A percentile compares a stretch with the other conserved stretches of the same genome.
These are phyloP conservation scores for Drosophila nasuta DNA, from an alignment of 1,140 invertebrate species.

Conservation along the genomic window DNA sequence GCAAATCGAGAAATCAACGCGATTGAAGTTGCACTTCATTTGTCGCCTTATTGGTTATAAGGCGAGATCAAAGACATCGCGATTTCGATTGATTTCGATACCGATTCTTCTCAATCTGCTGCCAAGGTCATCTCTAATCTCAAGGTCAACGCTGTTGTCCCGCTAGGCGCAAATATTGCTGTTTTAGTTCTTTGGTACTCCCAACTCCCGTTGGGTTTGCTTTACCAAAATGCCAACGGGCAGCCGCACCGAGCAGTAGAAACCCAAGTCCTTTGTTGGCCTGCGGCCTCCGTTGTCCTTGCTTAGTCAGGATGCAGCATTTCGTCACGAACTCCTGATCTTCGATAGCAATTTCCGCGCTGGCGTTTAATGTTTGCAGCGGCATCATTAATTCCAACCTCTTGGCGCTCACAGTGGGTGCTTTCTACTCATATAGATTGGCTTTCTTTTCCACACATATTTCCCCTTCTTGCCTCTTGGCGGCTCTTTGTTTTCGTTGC, in stretches of 20 bases:
- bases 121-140: slow-evolving; percentile 18
- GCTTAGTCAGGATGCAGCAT: slow-evolving; percentile 38
- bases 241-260: slow-evolving; percentile 72
- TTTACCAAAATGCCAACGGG: slow-evolving; percentile 66
- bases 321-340: slow-evolving; percentile 62
- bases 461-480: slow-evolving; percentile 11
- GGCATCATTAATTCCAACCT: slow-evolving; percentile 71
- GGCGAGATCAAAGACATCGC: slow-evolving; percentile 14
- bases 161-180: slow-evolving; percentile 58
- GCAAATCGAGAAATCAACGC: slow-evolving; percentile 68
- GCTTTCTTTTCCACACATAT: slow-evolving; percentile 16
- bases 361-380: slow-evolving; percentile 60
- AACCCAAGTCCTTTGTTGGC: slow-evolving; percentile 60
- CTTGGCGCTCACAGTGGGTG: slow-evolving; percentile 60
- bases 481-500: slow-evolving; percentile 72
- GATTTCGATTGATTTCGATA: not conserved
- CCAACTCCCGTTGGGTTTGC: slow-evolving; percentile 74
- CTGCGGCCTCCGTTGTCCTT: slow-evolving; percentile 80
- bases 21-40: slow-evolving; percentile 11
- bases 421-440: slow-evolving; percentile 4
- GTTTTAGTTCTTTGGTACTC: slow-evolving; percentile 38
- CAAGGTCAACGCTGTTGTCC: slow-evolving; percentile 50
- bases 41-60: slow-evolving; percentile 1
- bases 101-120: not conserved
- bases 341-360: slow-evolving; percentile 59